A percentile compares a stretch with the other conserved stretches of the same genome.
Conservation (phyloP, 2,113 vertebrate species). For the Ictalurus furcatus region DNA sequence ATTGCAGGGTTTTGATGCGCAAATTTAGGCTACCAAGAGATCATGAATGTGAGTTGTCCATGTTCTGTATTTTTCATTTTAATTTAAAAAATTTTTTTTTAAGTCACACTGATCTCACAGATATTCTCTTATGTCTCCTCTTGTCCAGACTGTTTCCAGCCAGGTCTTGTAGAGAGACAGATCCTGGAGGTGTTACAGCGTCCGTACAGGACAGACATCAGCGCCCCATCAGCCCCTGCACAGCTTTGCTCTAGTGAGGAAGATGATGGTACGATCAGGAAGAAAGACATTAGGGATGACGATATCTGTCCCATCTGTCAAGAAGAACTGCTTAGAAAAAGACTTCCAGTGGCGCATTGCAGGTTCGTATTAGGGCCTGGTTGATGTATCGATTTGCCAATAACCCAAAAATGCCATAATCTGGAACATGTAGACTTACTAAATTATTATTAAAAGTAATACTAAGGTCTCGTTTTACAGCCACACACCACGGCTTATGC, state of each 20-base stretch:
- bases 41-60: conserved; percentile 75
- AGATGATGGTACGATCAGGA: conserved; percentile 51
- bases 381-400: not conserved
- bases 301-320: conserved; percentile 77
- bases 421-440: not conserved
- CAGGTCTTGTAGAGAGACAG: conserved; percentile 73
- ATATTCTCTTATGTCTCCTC: not conserved
- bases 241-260: conserved; percentile 20
- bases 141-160: conserved; percentile 69
- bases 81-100: too few relatives aligned
- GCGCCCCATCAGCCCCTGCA: not conserved
- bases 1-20: conserved; percentile 75
- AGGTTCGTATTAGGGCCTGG: conserved; percentile 58
- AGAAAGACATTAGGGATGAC: conserved; percentile 64
- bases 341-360: conserved; percentile 71
- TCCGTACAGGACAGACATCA: conserved; percentile 43
- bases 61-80: not conserved
- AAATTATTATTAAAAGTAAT: not conserved
- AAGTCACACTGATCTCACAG: not conserved
- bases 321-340: conserved; percentile 72
- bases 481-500: not conserved
- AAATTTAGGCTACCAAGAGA: conserved; percentile 76
- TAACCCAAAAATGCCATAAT: not conserved
- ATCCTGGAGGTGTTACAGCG: conserved; percentile 69
- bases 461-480: not conserved